These are phyloP conservation scores for Kryptopterus vitreolus DNA, from an alignment of 2,797 vertebrate species.

Conservation along the genomic window DNA sequence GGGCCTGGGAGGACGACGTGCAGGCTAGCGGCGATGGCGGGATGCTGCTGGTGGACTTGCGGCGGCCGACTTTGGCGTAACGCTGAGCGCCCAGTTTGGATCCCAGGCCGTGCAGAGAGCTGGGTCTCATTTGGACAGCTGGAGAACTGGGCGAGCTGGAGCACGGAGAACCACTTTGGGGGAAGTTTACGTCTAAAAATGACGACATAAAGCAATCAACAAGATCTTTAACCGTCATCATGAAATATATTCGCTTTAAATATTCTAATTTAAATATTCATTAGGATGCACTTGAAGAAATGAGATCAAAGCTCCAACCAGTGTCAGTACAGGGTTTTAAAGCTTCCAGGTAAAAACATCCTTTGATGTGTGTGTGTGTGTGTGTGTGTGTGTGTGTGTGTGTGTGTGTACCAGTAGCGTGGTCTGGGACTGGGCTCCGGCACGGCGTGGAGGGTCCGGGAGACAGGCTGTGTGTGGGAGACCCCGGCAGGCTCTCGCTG, in stretches of 20 bases:
- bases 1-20: conserved; percentile 81
- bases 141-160: conserved; percentile 92
- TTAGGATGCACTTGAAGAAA: too few species aligned
- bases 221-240: too few species aligned
- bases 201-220: background rate
- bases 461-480: conserved; percentile 92
- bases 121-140: conserved; percentile 88
- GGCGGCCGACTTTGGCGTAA: conserved; percentile 85
- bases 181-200: conserved; percentile 79
- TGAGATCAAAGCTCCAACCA: too few species aligned
- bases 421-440: conserved; percentile 85
- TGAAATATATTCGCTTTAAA: too few species aligned
- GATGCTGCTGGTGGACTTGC: conserved; percentile 97
- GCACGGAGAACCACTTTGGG: conserved; percentile 87
- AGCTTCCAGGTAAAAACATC: background rate
- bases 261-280: too few species aligned
- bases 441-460: conserved; percentile 86
- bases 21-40: conserved; percentile 92
- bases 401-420: conserved; percentile 68
- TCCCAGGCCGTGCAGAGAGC: conserved; percentile 89
- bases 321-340: too few species aligned
- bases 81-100: conserved; percentile 87
- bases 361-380: background rate
- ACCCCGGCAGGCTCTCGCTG: conserved; percentile 93
- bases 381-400: conserved; percentile 25